phyloP scores from a whole-genome alignment of 2,888 invertebrate species.

The Idaea dimidiata region DNA sequence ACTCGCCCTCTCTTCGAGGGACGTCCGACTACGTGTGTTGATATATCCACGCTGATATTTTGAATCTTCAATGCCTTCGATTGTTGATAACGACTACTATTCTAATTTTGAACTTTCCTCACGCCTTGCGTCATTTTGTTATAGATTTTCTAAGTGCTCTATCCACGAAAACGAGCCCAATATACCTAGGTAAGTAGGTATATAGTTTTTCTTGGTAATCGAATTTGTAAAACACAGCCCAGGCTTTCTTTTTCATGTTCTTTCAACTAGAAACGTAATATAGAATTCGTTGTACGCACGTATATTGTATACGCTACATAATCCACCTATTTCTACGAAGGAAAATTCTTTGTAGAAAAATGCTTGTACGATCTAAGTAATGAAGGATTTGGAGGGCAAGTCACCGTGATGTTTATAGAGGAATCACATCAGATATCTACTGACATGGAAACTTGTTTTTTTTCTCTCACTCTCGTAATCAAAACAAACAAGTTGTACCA shows the following conservation, averaged over 20 bases:
- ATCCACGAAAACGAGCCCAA: too few species aligned
- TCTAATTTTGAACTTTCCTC: not conserved
- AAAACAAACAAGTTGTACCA: conserved; percentile 3
- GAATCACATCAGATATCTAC: not conserved
- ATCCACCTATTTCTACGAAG: not conserved
- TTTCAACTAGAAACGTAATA: not conserved
- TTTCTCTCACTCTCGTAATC: not conserved
- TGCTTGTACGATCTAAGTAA: not conserved
- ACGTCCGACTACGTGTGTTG: conserved; percentile 51
- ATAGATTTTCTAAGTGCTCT: too few species aligned
- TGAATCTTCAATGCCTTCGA: conserved; percentile 33
- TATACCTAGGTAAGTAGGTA: conserved; percentile 6
- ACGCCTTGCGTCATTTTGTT: not conserved
- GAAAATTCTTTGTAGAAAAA: not conserved
- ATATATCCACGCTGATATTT: conserved; percentile 58
- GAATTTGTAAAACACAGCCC: not conserved
- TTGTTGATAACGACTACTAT: conserved; percentile 11
- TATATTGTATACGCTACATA: conserved; percentile 3
- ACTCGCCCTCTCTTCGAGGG: conserved; percentile 50
- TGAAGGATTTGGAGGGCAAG: not conserved
- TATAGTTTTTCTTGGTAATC: not conserved
- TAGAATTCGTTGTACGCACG: not conserved
- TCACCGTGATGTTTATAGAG: not conserved
- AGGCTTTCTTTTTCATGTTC: not conserved
- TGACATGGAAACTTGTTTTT: not conserved